Conservation (phyloP, 2,113 vertebrate species). For the Trachemys scripta region DNA sequence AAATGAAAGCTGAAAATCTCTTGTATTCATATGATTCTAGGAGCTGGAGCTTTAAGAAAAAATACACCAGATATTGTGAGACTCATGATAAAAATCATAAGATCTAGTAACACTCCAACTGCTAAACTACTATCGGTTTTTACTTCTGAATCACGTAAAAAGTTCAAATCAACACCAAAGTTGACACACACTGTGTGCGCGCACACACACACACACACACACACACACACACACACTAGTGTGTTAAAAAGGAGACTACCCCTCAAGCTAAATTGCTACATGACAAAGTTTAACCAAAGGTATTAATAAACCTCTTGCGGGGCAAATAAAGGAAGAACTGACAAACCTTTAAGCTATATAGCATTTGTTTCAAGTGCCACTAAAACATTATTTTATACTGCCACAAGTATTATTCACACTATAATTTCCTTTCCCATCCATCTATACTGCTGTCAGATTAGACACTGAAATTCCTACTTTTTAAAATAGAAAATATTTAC, state of each 20-base stretch:
- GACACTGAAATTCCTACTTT: conserved; percentile 8
- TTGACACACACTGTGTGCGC: background rate
- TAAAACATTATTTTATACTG: background rate
- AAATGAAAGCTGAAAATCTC: background rate
- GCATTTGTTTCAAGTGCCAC: background rate
- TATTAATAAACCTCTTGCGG: conserved; percentile 26
- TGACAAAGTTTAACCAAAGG: conserved; percentile 19
- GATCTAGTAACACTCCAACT: background rate
- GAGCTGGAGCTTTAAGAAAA: background rate
- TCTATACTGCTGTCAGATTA: conserved; percentile 10
- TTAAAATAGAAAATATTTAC: conserved; percentile 59
- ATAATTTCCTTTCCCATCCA: conserved; percentile 7
- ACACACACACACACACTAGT: background rate
- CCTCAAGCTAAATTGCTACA: conserved; percentile 7
- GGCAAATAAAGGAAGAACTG: background rate
- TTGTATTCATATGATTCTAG: background rate
- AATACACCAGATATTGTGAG: background rate
- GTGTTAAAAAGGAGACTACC: background rate
- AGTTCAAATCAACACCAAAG: conserved; percentile 28
- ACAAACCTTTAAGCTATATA: conserved; percentile 34
- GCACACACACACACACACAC: too few relatives aligned
- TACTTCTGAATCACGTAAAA: background rate
- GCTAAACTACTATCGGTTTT: background rate
- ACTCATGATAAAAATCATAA: background rate
- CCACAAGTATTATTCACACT: conserved; percentile 14